Conservation (phyloP, 2,888 invertebrate genomes). For the Chrysolina haemoptera region DNA sequence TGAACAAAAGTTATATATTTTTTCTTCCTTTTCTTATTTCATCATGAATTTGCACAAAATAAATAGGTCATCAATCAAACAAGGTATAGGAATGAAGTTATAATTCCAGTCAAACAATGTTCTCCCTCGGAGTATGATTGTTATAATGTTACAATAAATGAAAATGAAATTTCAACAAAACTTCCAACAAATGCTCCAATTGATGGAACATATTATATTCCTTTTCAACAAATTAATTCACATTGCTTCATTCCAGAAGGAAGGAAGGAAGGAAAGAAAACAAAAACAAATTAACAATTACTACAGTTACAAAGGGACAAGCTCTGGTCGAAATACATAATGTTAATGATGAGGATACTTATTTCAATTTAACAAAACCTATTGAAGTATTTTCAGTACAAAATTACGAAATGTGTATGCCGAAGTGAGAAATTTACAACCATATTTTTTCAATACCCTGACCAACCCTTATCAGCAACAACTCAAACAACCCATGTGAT, state of each 20-base stretch:
- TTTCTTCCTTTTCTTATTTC: too few relatives aligned
- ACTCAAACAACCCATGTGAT: conserved; percentile 16
- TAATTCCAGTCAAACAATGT: not conserved
- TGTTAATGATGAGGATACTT: not conserved
- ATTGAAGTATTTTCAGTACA: not conserved
- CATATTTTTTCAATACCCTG: conserved; percentile 15
- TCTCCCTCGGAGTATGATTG: not conserved
- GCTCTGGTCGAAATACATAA: not conserved
- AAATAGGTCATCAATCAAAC: too few relatives aligned
- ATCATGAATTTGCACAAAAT: too few relatives aligned
- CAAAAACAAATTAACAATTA: too few relatives aligned
- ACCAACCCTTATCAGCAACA: not conserved
- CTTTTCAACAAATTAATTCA: not conserved
- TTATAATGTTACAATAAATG: not conserved
- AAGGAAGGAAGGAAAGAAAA: too few relatives aligned
- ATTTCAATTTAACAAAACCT: not conserved
- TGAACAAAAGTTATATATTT: too few relatives aligned
- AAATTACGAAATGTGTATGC: not conserved
- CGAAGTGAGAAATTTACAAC: not conserved
- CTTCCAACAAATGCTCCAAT: not conserved
- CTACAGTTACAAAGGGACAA: too few relatives aligned
- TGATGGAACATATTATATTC: not conserved
- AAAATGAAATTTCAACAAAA: conserved; percentile 7
- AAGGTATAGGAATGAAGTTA: not conserved
- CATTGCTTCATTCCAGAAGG: not conserved